Conservation (phyloP, 2,797 vertebrate species). For the Philypnodon macrostomus region DNA sequence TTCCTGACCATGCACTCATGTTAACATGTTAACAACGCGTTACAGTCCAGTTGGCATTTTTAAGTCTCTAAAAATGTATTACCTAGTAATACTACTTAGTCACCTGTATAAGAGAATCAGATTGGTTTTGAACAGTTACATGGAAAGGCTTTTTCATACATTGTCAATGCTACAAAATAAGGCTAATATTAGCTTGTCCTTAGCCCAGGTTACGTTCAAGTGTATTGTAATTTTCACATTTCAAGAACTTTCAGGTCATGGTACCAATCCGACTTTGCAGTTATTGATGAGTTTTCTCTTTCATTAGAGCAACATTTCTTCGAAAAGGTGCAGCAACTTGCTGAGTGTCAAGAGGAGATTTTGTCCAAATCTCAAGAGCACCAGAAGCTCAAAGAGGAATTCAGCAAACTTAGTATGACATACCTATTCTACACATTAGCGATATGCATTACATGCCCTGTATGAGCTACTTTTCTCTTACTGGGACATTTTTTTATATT, state of each 20-base stretch:
- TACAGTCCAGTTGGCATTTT: no score
- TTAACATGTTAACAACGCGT: neutral
- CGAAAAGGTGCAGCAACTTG: constrained; percentile 90
- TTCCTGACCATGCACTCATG: constrained; percentile 11
- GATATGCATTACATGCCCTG: neutral
- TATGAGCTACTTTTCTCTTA: no score
- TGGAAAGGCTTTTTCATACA: no score
- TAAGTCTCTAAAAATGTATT: no score
- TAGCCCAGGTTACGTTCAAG: no score
- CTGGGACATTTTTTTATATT: neutral
- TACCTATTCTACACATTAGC: neutral
- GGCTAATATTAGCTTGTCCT: constrained; percentile 9
- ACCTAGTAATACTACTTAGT: no score
- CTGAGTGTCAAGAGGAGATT: constrained; percentile 88
- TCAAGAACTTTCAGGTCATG: no score
- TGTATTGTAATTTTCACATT: no score
- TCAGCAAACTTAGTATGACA: constrained; percentile 83
- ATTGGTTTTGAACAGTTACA: no score
- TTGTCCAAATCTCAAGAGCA: constrained; percentile 85
- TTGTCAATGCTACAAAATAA: no score
- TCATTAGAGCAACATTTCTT: constrained; percentile 94
- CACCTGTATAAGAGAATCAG: no score
- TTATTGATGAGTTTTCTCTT: neutral
- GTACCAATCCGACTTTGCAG: no score
- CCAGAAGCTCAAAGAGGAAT: constrained; percentile 82